Evolutionary conservation across 2,888 invertebrate genomes (phyloP).

Genomic region (Helicoverpa assulta): DNA sequence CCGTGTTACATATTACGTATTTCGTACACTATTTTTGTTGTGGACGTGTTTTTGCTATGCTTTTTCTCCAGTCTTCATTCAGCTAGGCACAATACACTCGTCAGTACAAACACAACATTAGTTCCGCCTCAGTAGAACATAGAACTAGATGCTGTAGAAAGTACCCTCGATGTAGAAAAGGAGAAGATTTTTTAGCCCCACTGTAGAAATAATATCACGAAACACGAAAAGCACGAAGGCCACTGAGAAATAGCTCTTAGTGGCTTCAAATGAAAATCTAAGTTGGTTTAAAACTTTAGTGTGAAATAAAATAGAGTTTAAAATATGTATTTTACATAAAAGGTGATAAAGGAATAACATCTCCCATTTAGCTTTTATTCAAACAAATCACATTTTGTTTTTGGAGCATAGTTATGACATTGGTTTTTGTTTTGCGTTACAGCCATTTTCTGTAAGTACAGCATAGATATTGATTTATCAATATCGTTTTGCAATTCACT

Average conservation of each 20-base stretch:
- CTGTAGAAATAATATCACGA: background rate
- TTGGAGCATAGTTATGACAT: slow-evolving; percentile 12
- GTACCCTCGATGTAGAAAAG: background rate
- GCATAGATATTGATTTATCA: slow-evolving; percentile 23
- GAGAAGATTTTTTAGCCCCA: slow-evolving; percentile 4
- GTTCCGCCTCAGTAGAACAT: background rate
- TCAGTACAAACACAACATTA: slow-evolving; percentile 18
- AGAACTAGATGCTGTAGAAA: slow-evolving; percentile 31
- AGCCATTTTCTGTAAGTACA: slow-evolving; percentile 61
- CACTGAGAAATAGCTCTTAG: background rate
- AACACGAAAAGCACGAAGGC: background rate
- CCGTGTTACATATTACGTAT: slow-evolving; percentile 31
- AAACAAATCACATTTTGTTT: slow-evolving; percentile 1
- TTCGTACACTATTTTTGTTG: slow-evolving; percentile 24
- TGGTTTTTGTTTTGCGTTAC: slow-evolving; percentile 46
- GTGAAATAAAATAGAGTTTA: background rate
- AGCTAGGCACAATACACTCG: slow-evolving; percentile 18
- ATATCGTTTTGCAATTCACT: slow-evolving; percentile 11
- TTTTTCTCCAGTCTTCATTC: slow-evolving; percentile 18
- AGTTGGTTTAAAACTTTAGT: slow-evolving; percentile 1
- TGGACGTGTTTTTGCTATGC: slow-evolving; percentile 25
- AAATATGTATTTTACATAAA: slow-evolving; percentile 15
- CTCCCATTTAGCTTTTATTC: background rate
- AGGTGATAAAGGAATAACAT: background rate
- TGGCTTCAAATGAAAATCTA: background rate